Evolutionary conservation across 2,797 vertebrate species (phyloP), one percentile per base, ranked within the genome.

Genomic region (Esox lucius): DNA sequence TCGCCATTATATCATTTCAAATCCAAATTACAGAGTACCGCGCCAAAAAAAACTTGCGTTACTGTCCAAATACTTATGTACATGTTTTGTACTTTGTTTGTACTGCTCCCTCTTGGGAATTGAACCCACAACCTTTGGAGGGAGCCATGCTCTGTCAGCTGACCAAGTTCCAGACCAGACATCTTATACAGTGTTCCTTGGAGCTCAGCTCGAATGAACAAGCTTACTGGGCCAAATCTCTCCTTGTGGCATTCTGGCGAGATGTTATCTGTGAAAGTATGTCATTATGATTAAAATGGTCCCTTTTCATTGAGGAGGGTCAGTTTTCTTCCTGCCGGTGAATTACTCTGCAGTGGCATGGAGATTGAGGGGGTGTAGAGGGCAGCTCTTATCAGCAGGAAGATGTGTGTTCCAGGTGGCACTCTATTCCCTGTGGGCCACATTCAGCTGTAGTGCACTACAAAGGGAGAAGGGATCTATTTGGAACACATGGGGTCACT

Each of bases 251-350:
- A 51, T 76, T 82, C 81, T 2, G 46, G 85, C 81, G 17, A 26
- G 22, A 64, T 31, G 13, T 33, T 33, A 65, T 82, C 77, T 75
- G 46, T 73, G 73, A 70, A 39, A 53, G 70, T 31, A 71, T 80
- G 75, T 83, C 35, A 9, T 61, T 42, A 42, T 68, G 6, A 35
- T 65, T 28, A 6, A n/a, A 22, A 13, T 42, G 9, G 8, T 79
- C 81, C 5, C 8, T 79, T 80, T 65, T 64, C 51, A 46, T 53
- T 80, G 59, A 75, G 75, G 76, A 77, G 77, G 86, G 85, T 90
- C 83, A 87, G 85, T 93, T 91, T 93, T 90, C 81, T 82, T 84
- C 87, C 87, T 91, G 81, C 81, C 49, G 56, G 75, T 71, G 86
- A 93, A 91, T 93, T 89, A 86, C 82, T 82, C 80, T 72, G 75